Evolutionary conservation across 2,888 invertebrate genomes (phyloP).

Genomic region (Buathra laborator): DNA sequence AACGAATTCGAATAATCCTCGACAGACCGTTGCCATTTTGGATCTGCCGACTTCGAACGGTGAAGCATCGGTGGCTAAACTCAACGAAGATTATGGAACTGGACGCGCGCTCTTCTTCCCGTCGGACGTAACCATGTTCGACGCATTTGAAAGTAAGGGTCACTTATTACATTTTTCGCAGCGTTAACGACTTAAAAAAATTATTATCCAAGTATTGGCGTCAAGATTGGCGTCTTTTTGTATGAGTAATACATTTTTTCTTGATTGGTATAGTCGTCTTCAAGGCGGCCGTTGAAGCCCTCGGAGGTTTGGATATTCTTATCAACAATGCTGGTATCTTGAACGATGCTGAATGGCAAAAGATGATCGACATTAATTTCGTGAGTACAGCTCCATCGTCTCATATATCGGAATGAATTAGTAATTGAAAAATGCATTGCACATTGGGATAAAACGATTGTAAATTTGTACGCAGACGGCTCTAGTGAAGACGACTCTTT

Average conservation of each 20-base stretch:
- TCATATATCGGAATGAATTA: neutral
- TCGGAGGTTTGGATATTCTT: constrained; percentile 86
- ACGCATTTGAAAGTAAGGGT: neutral
- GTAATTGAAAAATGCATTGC: neutral
- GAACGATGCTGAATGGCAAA: constrained; percentile 78
- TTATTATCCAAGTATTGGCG: no score
- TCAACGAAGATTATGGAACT: neutral
- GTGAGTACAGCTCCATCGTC: constrained; percentile 73
- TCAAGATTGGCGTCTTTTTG: no score
- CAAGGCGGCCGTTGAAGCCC: constrained; percentile 83
- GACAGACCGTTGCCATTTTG: neutral
- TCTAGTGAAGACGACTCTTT: constrained; percentile 83
- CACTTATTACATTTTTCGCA: neutral
- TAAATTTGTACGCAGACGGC: constrained; percentile 89
- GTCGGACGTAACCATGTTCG: neutral
- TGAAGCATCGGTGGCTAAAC: neutral
- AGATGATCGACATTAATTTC: constrained; percentile 79
- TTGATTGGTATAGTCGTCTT: constrained; percentile 81
- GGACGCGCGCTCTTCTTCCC: neutral
- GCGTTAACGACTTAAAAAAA: no score
- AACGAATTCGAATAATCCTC: neutral
- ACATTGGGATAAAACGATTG: constrained; percentile 86
- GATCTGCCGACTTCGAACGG: neutral
- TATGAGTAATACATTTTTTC: no score
- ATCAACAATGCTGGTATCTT: constrained; percentile 83